Conservation (phyloP, 1,140 invertebrate genomes). For the Neodiprion virginianus region DNA sequence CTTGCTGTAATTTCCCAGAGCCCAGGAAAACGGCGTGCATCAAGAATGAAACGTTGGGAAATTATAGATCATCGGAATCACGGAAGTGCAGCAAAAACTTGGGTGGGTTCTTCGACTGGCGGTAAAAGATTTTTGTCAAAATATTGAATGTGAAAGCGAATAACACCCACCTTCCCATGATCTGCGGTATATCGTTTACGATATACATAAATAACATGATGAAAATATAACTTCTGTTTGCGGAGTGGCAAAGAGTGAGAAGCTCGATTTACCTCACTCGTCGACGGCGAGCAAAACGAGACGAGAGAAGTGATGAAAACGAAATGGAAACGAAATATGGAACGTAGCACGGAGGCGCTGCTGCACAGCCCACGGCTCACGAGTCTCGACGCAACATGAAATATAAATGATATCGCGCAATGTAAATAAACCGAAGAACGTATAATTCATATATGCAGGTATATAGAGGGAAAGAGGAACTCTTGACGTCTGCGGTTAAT, state of each 20-base stretch:
- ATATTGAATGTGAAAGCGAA: too few species aligned
- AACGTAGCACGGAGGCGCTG: background rate
- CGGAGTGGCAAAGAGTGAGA: background rate
- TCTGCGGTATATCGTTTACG: too few species aligned
- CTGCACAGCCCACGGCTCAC: conserved; percentile 9
- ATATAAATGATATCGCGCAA: conserved; percentile 56
- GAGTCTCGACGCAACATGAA: conserved; percentile 56
- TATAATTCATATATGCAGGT: too few species aligned
- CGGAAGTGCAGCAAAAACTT: too few species aligned
- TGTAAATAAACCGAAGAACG: conserved; percentile 48
- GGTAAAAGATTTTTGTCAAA: too few species aligned
- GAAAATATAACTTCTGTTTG: background rate
- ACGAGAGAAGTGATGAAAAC: background rate
- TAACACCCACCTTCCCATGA: too few species aligned
- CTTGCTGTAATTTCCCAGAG: background rate
- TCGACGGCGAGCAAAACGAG: background rate
- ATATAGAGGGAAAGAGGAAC: conserved; percentile 36
- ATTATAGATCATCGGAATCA: too few species aligned
- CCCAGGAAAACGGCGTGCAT: too few species aligned
- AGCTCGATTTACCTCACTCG: background rate
- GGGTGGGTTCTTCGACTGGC: too few species aligned
- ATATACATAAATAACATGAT: too few species aligned
- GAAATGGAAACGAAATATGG: background rate
- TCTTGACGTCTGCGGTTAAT: conserved; percentile 47
- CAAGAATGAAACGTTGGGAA: too few species aligned